phyloP scores from a whole-genome alignment of 30 jellyfish, hydroid and myxozoan genomes.

The Aurelia sp. region DNA sequence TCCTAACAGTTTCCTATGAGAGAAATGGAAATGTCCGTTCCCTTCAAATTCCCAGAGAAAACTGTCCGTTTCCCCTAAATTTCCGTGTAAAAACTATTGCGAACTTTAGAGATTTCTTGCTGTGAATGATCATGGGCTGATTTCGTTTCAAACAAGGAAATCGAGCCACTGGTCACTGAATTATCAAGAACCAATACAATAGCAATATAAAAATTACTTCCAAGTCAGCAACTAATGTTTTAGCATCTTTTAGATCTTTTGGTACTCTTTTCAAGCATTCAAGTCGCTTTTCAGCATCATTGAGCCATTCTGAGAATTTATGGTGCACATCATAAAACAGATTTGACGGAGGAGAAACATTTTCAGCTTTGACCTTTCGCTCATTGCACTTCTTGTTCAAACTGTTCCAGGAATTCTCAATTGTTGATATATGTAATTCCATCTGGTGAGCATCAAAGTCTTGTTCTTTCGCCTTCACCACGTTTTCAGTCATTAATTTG shows the following conservation, averaged over 20 bases:
- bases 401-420: conserved; percentile 53
- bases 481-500: conserved; percentile 5
- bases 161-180: too few relatives aligned
- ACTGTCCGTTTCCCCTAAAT: too few relatives aligned
- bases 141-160: too few relatives aligned
- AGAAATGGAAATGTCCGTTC: too few relatives aligned
- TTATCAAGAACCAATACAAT: not conserved
- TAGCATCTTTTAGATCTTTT: conserved; percentile 14
- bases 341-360: conserved; percentile 9
- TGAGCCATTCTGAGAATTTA: conserved; percentile 35
- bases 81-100: too few relatives aligned
- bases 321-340: conserved; percentile 6
- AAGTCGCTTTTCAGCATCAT: conserved; percentile 33
- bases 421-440: conserved; percentile 17
- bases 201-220: conserved; percentile 1
- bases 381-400: conserved; percentile 9
- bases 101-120: too few relatives aligned
- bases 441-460: conserved; percentile 21
- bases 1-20: too few relatives aligned
- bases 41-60: too few relatives aligned
- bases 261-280: conserved; percentile 36
- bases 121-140: too few relatives aligned
- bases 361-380: conserved; percentile 2
- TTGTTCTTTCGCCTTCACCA: conserved; percentile 6
- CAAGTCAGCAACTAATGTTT: not conserved